phyloP scores from a whole-genome alignment of 1,140 invertebrate genomes.

The Hylaeus anthracinus region DNA sequence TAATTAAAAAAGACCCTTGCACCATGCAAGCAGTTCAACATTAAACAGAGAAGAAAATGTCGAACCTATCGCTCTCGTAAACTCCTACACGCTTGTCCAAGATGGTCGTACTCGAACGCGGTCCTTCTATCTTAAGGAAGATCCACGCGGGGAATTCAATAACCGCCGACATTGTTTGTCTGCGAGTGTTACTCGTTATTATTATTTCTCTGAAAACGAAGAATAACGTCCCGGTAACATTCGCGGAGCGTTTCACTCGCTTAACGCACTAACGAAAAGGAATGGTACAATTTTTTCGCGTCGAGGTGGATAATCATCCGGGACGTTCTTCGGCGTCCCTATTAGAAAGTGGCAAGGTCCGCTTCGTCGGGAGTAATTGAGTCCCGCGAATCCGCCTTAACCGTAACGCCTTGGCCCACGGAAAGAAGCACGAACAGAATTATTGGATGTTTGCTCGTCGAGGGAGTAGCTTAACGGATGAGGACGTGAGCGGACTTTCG shows the following conservation, averaged over 20 bases:
- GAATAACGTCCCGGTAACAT: not conserved
- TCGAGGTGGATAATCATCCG: not conserved
- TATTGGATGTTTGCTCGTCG: slow-evolving; percentile 65
- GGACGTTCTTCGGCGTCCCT: slow-evolving; percentile 12
- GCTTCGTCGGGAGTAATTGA: slow-evolving; percentile 47
- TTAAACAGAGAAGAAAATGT: too few species aligned
- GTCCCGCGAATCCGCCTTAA: slow-evolving; percentile 48
- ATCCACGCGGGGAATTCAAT: too few species aligned
- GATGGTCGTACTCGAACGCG: too few species aligned
- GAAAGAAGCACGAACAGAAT: slow-evolving; percentile 64
- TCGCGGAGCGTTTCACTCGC: not conserved
- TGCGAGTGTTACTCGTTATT: too few species aligned
- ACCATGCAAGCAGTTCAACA: too few species aligned
- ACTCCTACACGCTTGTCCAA: too few species aligned
- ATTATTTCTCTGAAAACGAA: not conserved
- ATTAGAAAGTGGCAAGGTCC: slow-evolving; percentile 27
- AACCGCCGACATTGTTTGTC: too few species aligned
- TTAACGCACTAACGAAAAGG: not conserved
- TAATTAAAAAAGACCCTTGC: too few species aligned
- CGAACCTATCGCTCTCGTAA: too few species aligned
- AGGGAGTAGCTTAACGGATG: slow-evolving; percentile 64
- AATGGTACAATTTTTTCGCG: not conserved
- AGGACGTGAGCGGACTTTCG: slow-evolving; percentile 62
- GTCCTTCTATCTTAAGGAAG: too few species aligned
- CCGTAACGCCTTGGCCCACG: slow-evolving; percentile 40